Conservation (phyloP, 2,888 invertebrate species). For the Dysmachus trigonus region DNA sequence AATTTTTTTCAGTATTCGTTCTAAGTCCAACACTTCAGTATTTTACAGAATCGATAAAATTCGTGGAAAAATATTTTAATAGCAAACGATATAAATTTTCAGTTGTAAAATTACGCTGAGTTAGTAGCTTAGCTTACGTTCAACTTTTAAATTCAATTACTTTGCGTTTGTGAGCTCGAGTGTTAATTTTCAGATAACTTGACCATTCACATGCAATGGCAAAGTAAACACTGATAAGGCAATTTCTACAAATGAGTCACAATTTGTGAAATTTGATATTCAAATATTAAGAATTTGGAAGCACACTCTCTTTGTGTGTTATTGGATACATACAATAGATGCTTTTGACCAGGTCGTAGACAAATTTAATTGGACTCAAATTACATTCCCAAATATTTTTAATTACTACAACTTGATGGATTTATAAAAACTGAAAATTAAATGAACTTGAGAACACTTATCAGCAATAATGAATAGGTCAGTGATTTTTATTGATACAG, state of each 20-base stretch:
- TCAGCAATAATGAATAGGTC: too few species aligned
- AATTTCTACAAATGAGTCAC: not conserved
- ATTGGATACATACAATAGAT: not conserved
- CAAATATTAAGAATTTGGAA: not conserved
- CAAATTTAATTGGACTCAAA: too few species aligned
- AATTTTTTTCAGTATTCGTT: not conserved
- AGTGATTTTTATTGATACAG: too few species aligned
- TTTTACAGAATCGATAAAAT: not conserved
- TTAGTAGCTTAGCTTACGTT: not conserved
- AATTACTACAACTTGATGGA: not conserved
- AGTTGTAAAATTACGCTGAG: not conserved
- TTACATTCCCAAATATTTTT: not conserved
- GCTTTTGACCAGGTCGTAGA: not conserved
- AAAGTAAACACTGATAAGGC: not conserved
- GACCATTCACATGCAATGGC: not conserved
- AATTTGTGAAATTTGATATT: not conserved
- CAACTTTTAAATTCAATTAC: not conserved
- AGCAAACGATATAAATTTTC: not conserved
- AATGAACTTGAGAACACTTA: not conserved
- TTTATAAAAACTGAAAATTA: not conserved
- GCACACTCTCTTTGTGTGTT: not conserved
- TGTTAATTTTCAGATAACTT: not conserved
- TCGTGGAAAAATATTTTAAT: not conserved
- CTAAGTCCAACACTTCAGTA: not conserved
- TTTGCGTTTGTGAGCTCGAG: not conserved